Base-by-base conservation (phyloP, 2,113 vertebrate genomes). In the Neodon shergylaensis region DNA sequence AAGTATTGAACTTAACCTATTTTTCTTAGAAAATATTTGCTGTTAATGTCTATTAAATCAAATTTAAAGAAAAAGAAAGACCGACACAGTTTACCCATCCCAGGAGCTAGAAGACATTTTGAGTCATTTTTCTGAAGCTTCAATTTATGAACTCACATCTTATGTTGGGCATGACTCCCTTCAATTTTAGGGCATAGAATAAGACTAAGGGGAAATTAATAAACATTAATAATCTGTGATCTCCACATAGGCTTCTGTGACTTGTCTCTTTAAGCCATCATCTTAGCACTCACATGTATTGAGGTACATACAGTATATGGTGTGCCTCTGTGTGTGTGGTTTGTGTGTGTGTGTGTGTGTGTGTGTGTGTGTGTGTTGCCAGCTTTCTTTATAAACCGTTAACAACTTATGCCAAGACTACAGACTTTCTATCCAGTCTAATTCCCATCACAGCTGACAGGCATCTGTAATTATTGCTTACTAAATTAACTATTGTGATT, bases 401-500 rank as follows among this genome's bases (percentile, higher is more conserved):
- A 92, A 39, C 6, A 79, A 70, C 33, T 88, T 92, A 91, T 78
- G 28, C 31, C 36, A 95, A 95, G 12, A 58, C 17, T 52, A 82
- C 58, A 44, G 44, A 24, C 26, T 89, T 92, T 54, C 31, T 79
- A 81, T 86, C n/a, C n/a, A 73, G 63, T 79, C 24, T 85, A 85
- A 94, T 93, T 93, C 54, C 52, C 77, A 85, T 86, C 47, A 82
- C 28, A 94, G 61, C 66, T 82, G 79, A 89, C 73, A 77, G 39
- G 95, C n/a, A 88, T 82, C 42, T 74, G 81, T 87, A 90, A 7
- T 39, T 81, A 92, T 36, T 94, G 47, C 61, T 93, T 90, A 78
- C 44, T 93, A 87, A 88, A 94, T 95, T 90, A 96, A 94, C 96
- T 63, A 97, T 58, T 93, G 66, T 88, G 74, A 86, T 26, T 97